Evolutionary conservation across 2,888 invertebrate genomes (phyloP).

Genomic region (Oscheius sp.): DNA sequence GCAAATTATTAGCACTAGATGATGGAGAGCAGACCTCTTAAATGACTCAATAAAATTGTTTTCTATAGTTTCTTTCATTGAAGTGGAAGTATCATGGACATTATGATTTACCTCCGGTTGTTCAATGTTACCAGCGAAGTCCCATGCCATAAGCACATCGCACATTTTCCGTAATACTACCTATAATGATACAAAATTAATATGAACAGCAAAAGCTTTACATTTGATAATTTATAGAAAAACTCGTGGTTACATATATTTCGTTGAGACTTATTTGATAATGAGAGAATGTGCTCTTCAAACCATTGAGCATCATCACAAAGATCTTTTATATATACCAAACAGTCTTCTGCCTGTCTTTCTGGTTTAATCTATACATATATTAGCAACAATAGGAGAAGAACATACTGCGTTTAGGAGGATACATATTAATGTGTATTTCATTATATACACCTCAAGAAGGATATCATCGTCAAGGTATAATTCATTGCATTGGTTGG

Average conservation of each 20-base stretch:
- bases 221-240: slow-evolving; percentile 9
- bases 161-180: slow-evolving; percentile 4
- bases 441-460: slow-evolving; percentile 12
- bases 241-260: neutral
- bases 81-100: neutral
- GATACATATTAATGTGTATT: slow-evolving; percentile 3
- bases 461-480: neutral
- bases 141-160: slow-evolving; percentile 10
- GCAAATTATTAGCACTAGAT: neutral
- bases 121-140: slow-evolving; percentile 3
- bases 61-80: neutral
- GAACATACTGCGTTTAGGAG: neutral
- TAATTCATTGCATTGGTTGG: neutral
- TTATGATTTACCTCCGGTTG: neutral
- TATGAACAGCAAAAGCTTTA: neutral
- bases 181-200: neutral
- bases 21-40: neutral
- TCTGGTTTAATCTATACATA: slow-evolving; percentile 7
- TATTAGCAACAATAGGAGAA: neutral
- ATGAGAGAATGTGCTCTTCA: slow-evolving; percentile 4
- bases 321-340: neutral
- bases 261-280: neutral
- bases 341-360: neutral
- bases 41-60: slow-evolving; percentile 6
- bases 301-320: slow-evolving; percentile 12